Evolutionary conservation across 2,113 vertebrate genomes (phyloP), one percentile per base, ranked within the genome.

Genomic region (Archocentrus centrarchus): DNA sequence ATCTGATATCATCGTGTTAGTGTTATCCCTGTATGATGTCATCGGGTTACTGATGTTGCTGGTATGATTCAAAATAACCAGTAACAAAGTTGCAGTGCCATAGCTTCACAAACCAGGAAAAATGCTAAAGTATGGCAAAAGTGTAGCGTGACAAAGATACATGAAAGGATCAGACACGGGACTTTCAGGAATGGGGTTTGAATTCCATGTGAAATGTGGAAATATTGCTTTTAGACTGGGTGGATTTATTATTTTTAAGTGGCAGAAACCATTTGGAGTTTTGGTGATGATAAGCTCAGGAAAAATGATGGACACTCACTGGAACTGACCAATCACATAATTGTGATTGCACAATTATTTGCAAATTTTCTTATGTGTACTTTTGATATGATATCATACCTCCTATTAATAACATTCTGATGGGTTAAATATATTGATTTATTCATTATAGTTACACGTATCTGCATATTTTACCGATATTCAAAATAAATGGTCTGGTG

Each of bases 41-140:
- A 53, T 20, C 24, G 7, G 20, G 30, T 32, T 32, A 53, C 0
- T 30, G 15, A 13, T 53, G 44, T 7, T 53, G 44, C 4, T 70
- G 66, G 44, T 30, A 30, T 50, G 2, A 3, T 13, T 50, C 15
- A 11, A 44, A 0, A 20, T 20, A 4, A 50, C 24, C 66, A 50
- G 44, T 50, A 27, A 70, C 9, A 7, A 30, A 30, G 47, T 11
- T 70, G 22, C 24, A 30, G 11, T 50, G 9, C 50, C 39, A 70
- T 30, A 70, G 41, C 41, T 70, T 70, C 9, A 11, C 64, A 68
- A 68, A 68, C 0, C 22, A 18, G 22, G 64, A 27, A 18, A 68
- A 11, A 7, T 47, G 27, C 41, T 68, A 11, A 47, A 27, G 27
- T 5, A 20, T 39, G 35, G 10, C 13, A 27, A 37, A 70, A 50